Base-by-base conservation (phyloP, 2,888 invertebrate genomes). In the Ceriagrion tenellum region DNA sequence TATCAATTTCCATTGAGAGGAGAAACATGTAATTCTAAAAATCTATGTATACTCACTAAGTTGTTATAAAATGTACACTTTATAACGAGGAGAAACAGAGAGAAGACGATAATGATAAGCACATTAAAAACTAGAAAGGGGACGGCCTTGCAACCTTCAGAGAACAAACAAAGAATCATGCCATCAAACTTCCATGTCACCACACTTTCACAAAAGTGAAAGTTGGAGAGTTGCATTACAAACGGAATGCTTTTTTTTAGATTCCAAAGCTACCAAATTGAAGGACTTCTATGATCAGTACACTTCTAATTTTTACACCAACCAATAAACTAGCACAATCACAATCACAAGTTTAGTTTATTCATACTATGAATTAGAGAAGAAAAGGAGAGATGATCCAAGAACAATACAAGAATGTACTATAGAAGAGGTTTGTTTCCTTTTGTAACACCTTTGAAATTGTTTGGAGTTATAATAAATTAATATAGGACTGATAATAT, bases 261-360 rank as follows among this genome's bases (percentile, higher is more conserved):
- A 47, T 47, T 47, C 47, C 2, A 2, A 4, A 40, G 91, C 63
- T 55, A 35, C 40, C 63, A 91, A 91, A 91, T n/a, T 23, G 47
- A 59, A 69, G 63, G 69, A 74, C 59, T 69, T 69, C 23, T 69
- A 93, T 93, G 69, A n/a, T 74, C 93, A 93, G 63, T 69, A 2
- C 47, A 91, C 47, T 13, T 26, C 40, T 93, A 74, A 40, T 40
- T 47, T 35, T 81, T 35, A 81, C 81, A 81, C 12, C 81, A 35
- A 30, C 35, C 2, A 81, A 81, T 35, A 30, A 81, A 18, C 81
- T 35, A 81, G 81, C 35, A 12, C n/a, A n/a, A 69, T 26, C 26
- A 20, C n/a, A 3, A 69, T 69, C n/a, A 69, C n/a, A 35, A 13
- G 8, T 81, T 12, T 0, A 35, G n/a, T 35, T 13, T 81, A 81